Evolutionary conservation across 2,113 vertebrate species (phyloP).

Genomic region (Calonectris borealis): DNA sequence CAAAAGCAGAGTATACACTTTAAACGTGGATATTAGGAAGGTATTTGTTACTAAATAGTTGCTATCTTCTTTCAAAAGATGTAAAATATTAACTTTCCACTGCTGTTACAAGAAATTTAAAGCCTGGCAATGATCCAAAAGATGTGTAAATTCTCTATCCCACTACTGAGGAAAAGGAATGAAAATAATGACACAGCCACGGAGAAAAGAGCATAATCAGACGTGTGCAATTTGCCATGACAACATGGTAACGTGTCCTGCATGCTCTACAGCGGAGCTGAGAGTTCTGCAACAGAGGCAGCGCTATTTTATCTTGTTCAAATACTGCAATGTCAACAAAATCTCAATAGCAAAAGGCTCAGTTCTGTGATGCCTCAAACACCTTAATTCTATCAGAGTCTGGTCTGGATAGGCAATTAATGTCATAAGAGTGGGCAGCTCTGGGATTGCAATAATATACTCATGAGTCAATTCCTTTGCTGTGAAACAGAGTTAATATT

Average conservation of each 20-base stretch:
- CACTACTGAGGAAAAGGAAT: background rate
- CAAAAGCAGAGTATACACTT: background rate
- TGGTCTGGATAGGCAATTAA: background rate
- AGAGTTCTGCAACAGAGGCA: background rate
- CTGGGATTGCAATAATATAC: background rate
- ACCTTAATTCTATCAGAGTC: background rate
- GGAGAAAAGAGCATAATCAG: background rate
- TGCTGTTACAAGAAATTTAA: background rate
- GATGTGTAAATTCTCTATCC: background rate
- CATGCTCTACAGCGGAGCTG: background rate
- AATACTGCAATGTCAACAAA: background rate
- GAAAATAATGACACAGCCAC: background rate
- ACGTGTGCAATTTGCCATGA: background rate
- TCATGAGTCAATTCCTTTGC: background rate
- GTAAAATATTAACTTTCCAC: background rate
- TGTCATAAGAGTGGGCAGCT: background rate
- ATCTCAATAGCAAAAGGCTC: background rate
- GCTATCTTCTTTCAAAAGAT: background rate
- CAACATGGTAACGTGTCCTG: accelerated
- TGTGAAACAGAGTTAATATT: background rate
- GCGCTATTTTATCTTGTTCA: background rate
- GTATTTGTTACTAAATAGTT: background rate
- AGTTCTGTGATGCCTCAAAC: background rate
- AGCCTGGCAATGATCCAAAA: background rate
- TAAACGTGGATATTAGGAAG: background rate